These are phyloP conservation scores for Rhyacophila brunnea DNA, from an alignment of 1,140 invertebrate species.

Conservation along the genomic window DNA sequence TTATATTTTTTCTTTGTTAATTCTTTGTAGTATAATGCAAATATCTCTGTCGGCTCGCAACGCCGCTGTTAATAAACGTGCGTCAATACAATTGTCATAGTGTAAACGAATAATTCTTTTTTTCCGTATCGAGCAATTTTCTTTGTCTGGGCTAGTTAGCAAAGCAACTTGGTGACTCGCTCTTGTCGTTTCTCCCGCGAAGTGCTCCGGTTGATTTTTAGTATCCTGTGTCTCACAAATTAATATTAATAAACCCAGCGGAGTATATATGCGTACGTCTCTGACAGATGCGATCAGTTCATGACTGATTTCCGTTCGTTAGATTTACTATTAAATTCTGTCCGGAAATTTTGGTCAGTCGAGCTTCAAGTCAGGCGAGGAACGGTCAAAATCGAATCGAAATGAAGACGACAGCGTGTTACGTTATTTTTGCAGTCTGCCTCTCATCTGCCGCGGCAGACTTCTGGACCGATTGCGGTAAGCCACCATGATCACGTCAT, in stretches of 20 bases:
- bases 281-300: conserved; percentile 5
- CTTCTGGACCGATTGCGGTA: conserved; percentile 19
- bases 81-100: no score
- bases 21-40: no score
- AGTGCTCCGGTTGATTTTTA: background rate
- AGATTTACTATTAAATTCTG: conserved; percentile 4
- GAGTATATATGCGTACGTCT: conserved; percentile 19
- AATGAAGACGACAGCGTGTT: background rate
- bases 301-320: conserved; percentile 21
- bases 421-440: background rate
- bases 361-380: background rate
- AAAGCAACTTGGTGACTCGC: no score
- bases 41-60: no score
- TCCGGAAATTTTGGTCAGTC: conserved; percentile 10
- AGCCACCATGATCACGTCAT: no score
- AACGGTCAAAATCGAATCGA: background rate
- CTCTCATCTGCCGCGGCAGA: background rate
- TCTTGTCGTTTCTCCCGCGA: background rate
- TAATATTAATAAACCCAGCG: conserved; percentile 18
- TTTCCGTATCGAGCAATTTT: no score
- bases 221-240: conserved; percentile 11
- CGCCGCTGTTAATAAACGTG: no score
- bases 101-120: no score
- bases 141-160: no score
- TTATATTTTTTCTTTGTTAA: no score